Evolutionary conservation across 1,140 invertebrate genomes (phyloP).

Genomic region (Neodiprion lecontei): DNA sequence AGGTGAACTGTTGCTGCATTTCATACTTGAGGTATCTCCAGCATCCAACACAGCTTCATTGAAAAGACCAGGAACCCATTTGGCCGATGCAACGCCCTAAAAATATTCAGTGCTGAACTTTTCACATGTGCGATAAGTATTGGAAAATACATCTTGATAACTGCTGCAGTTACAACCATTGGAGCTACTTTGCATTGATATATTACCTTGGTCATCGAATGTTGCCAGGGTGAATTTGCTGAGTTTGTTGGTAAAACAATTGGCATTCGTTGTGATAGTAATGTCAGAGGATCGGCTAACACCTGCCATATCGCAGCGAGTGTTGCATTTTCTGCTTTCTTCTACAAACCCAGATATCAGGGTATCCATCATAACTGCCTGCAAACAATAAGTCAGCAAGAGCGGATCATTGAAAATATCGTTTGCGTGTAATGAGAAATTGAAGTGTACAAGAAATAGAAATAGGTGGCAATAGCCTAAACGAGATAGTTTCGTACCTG

Average conservation of each 20-base stretch:
- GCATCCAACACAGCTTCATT: slow-evolving; percentile 35
- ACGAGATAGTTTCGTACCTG: slow-evolving; percentile 61
- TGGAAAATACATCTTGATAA: slow-evolving; percentile 2
- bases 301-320: slow-evolving; percentile 43
- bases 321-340: slow-evolving; percentile 66
- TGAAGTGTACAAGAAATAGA: background rate
- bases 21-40: background rate
- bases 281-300: slow-evolving; percentile 57
- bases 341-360: slow-evolving; percentile 87
- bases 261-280: slow-evolving; percentile 53
- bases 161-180: background rate
- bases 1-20: background rate
- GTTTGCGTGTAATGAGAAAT: background rate
- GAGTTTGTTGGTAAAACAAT: slow-evolving; percentile 81
- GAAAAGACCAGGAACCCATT: slow-evolving; percentile 78
- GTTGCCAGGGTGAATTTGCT: slow-evolving; percentile 86
- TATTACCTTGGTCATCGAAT: slow-evolving; percentile 83
- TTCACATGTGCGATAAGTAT: slow-evolving; percentile 1
- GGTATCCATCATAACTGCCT: slow-evolving; percentile 90
- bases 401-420: background rate
- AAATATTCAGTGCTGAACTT: slow-evolving; percentile 31
- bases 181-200: background rate
- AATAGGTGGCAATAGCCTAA: background rate
- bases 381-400: slow-evolving; percentile 23
- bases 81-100: slow-evolving; percentile 74